Conservation (phyloP, 1,140 invertebrate genomes). For the Oreohelix idahoensis region DNA sequence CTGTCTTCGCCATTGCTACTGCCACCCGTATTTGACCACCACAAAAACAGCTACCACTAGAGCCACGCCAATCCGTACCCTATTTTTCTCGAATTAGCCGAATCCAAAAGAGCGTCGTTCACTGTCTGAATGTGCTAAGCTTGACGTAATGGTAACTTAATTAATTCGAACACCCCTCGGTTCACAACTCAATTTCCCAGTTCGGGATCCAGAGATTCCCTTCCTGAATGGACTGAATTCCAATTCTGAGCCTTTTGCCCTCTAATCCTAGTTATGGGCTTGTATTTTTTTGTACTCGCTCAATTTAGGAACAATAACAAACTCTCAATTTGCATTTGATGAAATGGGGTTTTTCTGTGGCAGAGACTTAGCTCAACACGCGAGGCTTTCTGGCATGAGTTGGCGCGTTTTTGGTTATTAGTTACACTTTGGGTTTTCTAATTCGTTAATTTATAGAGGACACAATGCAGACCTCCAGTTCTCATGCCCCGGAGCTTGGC, state of each 20-base stretch:
- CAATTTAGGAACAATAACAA: slow-evolving; percentile 33
- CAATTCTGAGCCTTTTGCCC: slow-evolving; percentile 28
- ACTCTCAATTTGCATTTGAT: slow-evolving; percentile 23
- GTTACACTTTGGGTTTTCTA: neutral
- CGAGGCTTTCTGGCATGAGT: neutral
- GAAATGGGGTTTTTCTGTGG: neutral
- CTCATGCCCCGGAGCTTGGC: neutral
- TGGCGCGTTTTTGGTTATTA: slow-evolving; percentile 12
- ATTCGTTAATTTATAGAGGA: neutral
- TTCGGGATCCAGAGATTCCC: neutral
- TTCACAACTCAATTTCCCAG: slow-evolving; percentile 12
- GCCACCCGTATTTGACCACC: neutral
- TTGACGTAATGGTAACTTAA: slow-evolving; percentile 17
- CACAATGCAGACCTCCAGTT: slow-evolving; percentile 1
- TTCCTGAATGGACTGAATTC: slow-evolving; percentile 30
- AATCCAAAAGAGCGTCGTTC: neutral
- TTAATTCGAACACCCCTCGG: slow-evolving; percentile 19
- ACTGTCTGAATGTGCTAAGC: neutral
- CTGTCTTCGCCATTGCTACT: neutral
- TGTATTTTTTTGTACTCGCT: slow-evolving; percentile 14
- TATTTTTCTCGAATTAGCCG: neutral
- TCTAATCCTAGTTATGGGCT: slow-evolving; percentile 29
- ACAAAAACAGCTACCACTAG: neutral
- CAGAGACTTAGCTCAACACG: neutral
- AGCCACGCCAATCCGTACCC: neutral